These are phyloP conservation scores for Urechis unicinctus DNA, from an alignment of 2,888 invertebrate species.

Conservation along the genomic window DNA sequence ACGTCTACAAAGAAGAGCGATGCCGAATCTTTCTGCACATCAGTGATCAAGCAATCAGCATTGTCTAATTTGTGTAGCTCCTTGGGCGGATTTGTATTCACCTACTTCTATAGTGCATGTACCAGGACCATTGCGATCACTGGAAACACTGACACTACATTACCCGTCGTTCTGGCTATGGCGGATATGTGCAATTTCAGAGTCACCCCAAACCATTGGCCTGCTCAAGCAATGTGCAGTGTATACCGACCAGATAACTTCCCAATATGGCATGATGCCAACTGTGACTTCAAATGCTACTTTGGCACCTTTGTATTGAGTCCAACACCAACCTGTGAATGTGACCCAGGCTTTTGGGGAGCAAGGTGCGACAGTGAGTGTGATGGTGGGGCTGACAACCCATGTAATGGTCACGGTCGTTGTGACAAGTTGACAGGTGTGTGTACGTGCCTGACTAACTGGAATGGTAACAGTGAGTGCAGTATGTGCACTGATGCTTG, in stretches of 20 bases:
- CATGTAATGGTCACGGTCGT: constrained; percentile 23
- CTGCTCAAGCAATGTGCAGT: constrained; percentile 21
- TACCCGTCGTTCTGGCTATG: constrained; percentile 13
- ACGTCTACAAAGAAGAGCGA: too few species aligned
- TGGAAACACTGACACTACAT: constrained; percentile 9
- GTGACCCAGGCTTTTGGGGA: constrained; percentile 27
- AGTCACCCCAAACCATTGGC: constrained; percentile 14
- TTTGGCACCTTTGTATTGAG: constrained; percentile 6
- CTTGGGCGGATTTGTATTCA: too few species aligned
- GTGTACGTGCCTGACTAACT: constrained; percentile 24
- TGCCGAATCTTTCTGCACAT: too few species aligned
- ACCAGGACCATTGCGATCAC: constrained; percentile 17
- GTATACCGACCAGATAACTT: constrained; percentile 19
- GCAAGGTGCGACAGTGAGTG: constrained; percentile 21
- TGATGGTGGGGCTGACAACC: constrained; percentile 23
- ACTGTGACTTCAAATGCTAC: constrained; percentile 20
- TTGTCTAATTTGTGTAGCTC: too few species aligned
- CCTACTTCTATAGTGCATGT: too few species aligned
- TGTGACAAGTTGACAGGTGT: constrained; percentile 22
- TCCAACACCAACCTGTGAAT: constrained; percentile 13
- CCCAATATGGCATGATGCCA: constrained; percentile 14
- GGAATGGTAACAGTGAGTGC: constrained; percentile 13
- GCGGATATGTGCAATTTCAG: constrained; percentile 19
- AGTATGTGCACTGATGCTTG: constrained; percentile 20
- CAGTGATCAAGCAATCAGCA: too few species aligned